Percentiles rank a stretch among this genome's conserved stretches.
phyloP scores from a whole-genome alignment of 2,888 invertebrate species.

The Thecocarcelia acutangulata region DNA sequence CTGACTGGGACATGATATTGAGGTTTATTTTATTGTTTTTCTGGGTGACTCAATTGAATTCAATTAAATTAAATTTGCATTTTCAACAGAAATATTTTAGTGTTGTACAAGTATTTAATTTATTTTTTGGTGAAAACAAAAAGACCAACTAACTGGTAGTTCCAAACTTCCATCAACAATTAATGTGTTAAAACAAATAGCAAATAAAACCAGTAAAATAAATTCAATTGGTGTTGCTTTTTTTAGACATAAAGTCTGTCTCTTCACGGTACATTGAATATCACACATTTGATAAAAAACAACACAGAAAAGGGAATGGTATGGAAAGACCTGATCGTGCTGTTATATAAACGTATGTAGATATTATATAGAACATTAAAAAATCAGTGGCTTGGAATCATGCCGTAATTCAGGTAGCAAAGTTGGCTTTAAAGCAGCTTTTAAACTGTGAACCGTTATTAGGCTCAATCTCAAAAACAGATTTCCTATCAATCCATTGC shows the following conservation, averaged over 20 bases:
- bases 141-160: constrained; percentile 57
- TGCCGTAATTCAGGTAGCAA: constrained; percentile 19
- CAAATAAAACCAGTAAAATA: constrained; percentile 56
- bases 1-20: not conserved
- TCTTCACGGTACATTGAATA: constrained; percentile 77
- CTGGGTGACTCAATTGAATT: constrained; percentile 68
- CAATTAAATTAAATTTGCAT: constrained; percentile 69
- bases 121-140: constrained; percentile 53
- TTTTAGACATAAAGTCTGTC: constrained; percentile 11
- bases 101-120: constrained; percentile 47
- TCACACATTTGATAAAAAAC: constrained; percentile 75
- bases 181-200: constrained; percentile 52
- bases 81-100: constrained; percentile 61
- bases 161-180: constrained; percentile 43
- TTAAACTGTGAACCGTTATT: too few species aligned
- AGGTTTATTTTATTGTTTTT: constrained; percentile 40
- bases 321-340: constrained; percentile 51
- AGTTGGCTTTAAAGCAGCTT: constrained; percentile 3
- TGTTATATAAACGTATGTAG: constrained; percentile 38
- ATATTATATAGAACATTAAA: not conserved
- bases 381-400: constrained; percentile 5
- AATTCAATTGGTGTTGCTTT: constrained; percentile 73
- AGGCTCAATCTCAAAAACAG: too few species aligned
- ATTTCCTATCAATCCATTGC: too few species aligned
- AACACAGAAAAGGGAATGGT: not conserved